Conservation (phyloP, 2,888 invertebrate species). For the Ischnura elegans region DNA sequence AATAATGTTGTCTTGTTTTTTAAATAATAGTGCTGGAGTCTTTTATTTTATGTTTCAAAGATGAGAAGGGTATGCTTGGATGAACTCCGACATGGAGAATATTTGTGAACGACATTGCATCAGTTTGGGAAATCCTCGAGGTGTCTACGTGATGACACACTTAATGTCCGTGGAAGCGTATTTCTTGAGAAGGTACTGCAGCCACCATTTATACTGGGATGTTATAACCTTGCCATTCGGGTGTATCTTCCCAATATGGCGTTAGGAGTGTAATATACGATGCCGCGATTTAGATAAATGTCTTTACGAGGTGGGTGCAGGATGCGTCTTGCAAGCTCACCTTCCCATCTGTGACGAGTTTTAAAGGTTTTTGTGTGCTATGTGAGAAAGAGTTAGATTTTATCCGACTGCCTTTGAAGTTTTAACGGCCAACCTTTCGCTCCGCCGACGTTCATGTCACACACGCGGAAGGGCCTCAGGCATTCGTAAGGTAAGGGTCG, state of each 20-base stretch:
- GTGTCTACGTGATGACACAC: background rate
- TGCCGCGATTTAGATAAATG: conserved; percentile 50
- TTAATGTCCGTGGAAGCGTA: background rate
- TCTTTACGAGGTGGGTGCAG: conserved; percentile 45
- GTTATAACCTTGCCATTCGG: background rate
- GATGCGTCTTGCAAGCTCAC: conserved; percentile 47
- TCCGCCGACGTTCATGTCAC: conserved; percentile 34
- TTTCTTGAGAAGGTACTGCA: background rate
- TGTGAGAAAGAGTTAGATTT: conserved; percentile 36
- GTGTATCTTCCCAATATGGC: background rate
- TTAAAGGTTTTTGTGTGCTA: conserved; percentile 35
- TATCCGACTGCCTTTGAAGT: conserved; percentile 49
- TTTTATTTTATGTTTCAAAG: no score
- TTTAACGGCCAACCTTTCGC: conserved; percentile 44
- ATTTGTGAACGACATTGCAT: background rate
- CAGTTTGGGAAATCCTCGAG: background rate
- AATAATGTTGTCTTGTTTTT: no score
- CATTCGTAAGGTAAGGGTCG: conserved; percentile 20
- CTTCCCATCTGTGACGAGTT: conserved; percentile 40
- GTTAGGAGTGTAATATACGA: conserved; percentile 39
- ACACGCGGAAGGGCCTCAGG: background rate
- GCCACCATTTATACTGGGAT: background rate
- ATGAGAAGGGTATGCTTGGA: no score
- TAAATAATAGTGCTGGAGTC: no score
- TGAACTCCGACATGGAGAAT: background rate